Evolutionary conservation across 2,797 vertebrate genomes (phyloP).

Genomic region (Somateria mollissima): DNA sequence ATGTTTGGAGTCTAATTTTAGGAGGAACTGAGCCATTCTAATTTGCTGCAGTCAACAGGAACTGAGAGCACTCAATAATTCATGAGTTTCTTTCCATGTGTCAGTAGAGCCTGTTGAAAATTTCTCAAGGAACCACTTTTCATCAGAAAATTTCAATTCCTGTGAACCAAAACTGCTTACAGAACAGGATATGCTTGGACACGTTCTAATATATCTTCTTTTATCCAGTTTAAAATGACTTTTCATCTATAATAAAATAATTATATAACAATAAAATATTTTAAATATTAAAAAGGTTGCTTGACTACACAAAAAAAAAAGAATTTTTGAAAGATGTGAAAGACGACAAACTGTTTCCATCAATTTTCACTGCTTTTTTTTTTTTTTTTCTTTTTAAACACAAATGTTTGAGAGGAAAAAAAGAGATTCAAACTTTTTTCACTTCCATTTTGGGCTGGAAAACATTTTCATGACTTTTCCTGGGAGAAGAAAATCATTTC

Average conservation of each 20-base stretch:
- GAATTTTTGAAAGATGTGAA: not conserved
- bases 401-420: not conserved
- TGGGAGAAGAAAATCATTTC: not conserved
- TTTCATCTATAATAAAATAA: not conserved
- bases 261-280: not conserved
- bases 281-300: not conserved
- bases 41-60: constrained; percentile 53
- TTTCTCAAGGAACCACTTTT: not conserved
- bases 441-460: not conserved
- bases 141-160: constrained; percentile 2
- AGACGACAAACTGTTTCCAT: not conserved
- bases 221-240: not conserved
- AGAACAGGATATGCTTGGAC: not conserved
- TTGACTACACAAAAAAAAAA: not conserved
- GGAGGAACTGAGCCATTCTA: constrained; percentile 38
- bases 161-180: not conserved
- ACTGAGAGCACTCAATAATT: constrained; percentile 21
- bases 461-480: not conserved
- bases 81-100: constrained; percentile 24
- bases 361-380: not conserved
- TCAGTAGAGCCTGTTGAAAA: constrained; percentile 32
- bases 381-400: not conserved
- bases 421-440: not conserved
- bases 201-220: not conserved
- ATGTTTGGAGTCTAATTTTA: constrained; percentile 27